These are phyloP conservation scores for Tenodera sinensis DNA, from an alignment of 2,888 invertebrate genomes.

Conservation along the genomic window DNA sequence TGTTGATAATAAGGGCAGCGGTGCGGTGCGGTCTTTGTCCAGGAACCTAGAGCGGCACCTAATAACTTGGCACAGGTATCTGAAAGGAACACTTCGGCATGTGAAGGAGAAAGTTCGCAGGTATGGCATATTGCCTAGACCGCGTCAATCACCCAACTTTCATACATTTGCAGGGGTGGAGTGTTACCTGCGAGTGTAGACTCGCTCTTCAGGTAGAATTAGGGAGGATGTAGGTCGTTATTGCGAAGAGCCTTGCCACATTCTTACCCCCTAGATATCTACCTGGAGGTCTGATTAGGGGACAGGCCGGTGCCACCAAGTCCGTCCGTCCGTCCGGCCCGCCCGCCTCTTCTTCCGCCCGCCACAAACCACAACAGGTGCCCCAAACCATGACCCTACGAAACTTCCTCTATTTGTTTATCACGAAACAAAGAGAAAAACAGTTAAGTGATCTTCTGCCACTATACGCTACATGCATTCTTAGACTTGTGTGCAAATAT, in stretches of 20 bases:
- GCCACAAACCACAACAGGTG: conserved; percentile 4
- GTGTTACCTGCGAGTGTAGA: too few relatives aligned
- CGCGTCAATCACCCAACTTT: background rate
- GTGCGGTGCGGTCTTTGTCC: too few relatives aligned
- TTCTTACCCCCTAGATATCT: background rate
- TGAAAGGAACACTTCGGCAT: too few relatives aligned
- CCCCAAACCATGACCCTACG: background rate
- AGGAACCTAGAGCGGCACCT: too few relatives aligned
- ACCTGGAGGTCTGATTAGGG: background rate
- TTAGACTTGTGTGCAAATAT: too few relatives aligned
- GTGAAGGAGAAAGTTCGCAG: background rate
- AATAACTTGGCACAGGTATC: too few relatives aligned
- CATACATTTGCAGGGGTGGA: background rate
- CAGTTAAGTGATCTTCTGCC: too few relatives aligned
- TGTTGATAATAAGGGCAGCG: too few relatives aligned
- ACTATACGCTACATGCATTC: too few relatives aligned
- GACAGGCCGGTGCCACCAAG: background rate
- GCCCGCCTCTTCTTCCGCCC: background rate
- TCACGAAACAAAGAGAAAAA: background rate
- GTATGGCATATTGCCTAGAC: background rate
- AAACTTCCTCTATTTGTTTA: background rate
- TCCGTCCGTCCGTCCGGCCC: too few relatives aligned
- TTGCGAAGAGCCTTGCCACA: background rate
- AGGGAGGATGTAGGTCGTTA: background rate
- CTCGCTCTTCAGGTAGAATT: background rate